These are phyloP conservation scores for Lytechinus variegatus DNA, from an alignment of 35 echinoderm and acorn worm species.

Conservation along the genomic window DNA sequence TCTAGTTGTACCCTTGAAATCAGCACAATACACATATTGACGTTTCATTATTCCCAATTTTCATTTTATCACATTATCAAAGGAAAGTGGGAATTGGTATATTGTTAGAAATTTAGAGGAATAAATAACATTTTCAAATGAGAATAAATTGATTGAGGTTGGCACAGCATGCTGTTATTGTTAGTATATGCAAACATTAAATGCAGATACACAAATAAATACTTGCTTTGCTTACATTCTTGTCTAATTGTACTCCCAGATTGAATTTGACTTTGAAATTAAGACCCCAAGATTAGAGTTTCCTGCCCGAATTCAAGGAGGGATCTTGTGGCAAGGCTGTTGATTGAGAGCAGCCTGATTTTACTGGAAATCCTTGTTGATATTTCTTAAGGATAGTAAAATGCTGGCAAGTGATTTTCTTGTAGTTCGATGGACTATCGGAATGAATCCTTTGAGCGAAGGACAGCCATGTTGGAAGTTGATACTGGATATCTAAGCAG, in stretches of 20 bases:
- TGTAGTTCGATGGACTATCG: not conserved
- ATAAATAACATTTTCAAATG: not conserved
- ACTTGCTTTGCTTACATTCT: not conserved
- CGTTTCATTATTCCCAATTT: not conserved
- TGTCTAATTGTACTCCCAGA: not conserved
- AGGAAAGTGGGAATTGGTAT: not conserved
- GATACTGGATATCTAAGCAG: not conserved
- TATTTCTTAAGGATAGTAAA: not conserved
- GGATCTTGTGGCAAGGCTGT: not conserved
- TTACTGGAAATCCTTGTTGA: not conserved
- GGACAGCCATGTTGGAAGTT: not conserved
- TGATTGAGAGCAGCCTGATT: not conserved
- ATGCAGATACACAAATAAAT: not conserved
- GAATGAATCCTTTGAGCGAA: not conserved
- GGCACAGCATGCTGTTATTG: not conserved
- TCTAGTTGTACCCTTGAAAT: not conserved
- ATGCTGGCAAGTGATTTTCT: not conserved
- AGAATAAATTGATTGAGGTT: not conserved
- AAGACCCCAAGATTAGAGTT: not conserved
- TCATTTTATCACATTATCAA: not conserved
- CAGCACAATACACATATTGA: not conserved
- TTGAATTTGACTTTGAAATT: conserved; percentile 20
- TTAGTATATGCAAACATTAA: not conserved
- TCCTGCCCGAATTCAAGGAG: not conserved
- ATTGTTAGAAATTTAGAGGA: not conserved